These are phyloP conservation scores for Acyrthosiphon pisum DNA, from an alignment of 1,140 invertebrate species.

Conservation along the genomic window DNA sequence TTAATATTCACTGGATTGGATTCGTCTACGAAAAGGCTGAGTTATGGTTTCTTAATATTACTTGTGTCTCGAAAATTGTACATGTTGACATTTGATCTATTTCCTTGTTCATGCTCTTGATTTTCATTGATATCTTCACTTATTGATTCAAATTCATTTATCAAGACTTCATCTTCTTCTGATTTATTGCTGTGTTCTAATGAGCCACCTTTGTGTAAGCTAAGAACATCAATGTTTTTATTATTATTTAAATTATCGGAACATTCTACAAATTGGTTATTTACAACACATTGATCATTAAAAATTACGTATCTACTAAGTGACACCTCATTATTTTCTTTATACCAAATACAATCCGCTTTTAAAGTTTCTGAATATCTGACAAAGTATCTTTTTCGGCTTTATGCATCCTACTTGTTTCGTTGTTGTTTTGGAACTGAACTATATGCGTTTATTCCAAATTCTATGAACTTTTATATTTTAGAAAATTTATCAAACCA, in stretches of 20 bases:
- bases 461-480: conserved; percentile 62
- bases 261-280: no score
- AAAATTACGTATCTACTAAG: no score
- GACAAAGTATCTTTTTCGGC: conserved; percentile 61
- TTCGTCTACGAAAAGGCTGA: not conserved
- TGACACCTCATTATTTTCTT: no score
- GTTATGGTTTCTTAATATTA: not conserved
- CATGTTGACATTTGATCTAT: not conserved
- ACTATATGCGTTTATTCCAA: conserved; percentile 62
- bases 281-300: no score
- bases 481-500: conserved; percentile 59
- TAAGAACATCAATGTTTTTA: not conserved
- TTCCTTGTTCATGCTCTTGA: not conserved
- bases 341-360: no score
- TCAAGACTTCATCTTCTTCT: not conserved
- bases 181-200: not conserved
- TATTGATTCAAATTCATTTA: not conserved
- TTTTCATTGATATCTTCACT: not conserved
- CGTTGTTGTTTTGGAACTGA: conserved; percentile 60
- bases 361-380: conserved; percentile 63
- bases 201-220: not conserved
- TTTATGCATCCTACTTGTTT: conserved; percentile 62
- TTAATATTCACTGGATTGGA: not conserved
- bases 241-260: not conserved
- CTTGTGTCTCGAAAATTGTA: not conserved